These are phyloP conservation scores for Brienomyrus brachyistius DNA, from an alignment of 2,113 vertebrate genomes.

Conservation along the genomic window DNA sequence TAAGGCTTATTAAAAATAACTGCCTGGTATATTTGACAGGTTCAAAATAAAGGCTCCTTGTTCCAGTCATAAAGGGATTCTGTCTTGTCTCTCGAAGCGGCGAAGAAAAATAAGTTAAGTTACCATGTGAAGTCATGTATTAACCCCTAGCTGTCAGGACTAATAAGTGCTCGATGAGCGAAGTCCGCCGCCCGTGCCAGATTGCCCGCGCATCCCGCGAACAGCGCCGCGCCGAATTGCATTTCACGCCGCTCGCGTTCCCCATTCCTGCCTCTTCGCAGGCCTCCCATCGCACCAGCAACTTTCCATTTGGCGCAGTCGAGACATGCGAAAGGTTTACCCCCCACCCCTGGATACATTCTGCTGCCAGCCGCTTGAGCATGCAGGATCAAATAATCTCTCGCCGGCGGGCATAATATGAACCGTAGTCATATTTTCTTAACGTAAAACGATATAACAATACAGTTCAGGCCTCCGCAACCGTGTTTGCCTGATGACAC, in stretches of 20 bases:
- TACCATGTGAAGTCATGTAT: slow-evolving; percentile 43
- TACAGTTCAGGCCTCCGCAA: not conserved
- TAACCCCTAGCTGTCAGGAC: slow-evolving; percentile 48
- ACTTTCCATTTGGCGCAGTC: not conserved
- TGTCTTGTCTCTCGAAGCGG: slow-evolving; percentile 30
- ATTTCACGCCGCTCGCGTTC: slow-evolving; percentile 44
- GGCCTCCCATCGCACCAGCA: not conserved
- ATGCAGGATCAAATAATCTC: not conserved
- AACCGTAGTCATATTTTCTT: not conserved
- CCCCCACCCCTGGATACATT: not conserved
- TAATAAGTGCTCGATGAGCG: slow-evolving; percentile 42
- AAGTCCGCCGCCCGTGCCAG: slow-evolving; percentile 37
- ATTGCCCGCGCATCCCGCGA: slow-evolving; percentile 10
- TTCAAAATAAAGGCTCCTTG: slow-evolving; percentile 24
- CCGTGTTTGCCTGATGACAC: not conserved
- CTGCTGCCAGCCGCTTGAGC: not conserved
- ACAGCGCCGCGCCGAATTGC: slow-evolving; percentile 33
- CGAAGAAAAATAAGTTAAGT: slow-evolving; percentile 30
- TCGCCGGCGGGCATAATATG: not conserved
- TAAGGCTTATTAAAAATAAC: slow-evolving; percentile 12
- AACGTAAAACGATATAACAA: not conserved
- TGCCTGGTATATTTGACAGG: slow-evolving; percentile 11
- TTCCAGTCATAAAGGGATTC: slow-evolving; percentile 44
- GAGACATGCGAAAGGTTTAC: not conserved
- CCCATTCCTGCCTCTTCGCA: slow-evolving; percentile 41